phyloP scores from a whole-genome alignment of 1,140 invertebrate species.

The Drosophila simulans region DNA sequence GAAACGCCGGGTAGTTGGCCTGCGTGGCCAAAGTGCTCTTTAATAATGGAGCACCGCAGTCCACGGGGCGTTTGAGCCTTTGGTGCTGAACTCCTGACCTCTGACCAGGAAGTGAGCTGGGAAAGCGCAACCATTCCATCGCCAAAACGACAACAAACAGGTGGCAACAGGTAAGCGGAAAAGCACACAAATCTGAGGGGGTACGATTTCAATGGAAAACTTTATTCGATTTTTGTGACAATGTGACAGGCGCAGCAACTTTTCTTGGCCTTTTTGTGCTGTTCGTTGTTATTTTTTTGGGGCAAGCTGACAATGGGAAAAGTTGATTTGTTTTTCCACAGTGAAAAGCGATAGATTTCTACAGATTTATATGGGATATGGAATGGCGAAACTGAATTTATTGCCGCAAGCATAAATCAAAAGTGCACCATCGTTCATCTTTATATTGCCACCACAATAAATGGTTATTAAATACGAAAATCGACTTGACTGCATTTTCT shows the following conservation, averaged over 20 bases:
- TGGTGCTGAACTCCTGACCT: slow-evolving; percentile 5
- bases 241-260: slow-evolving; percentile 56
- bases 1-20: slow-evolving; percentile 29
- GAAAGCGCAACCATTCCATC: neutral
- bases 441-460: no score
- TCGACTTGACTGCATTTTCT: no score
- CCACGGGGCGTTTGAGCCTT: neutral
- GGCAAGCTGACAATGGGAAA: slow-evolving; percentile 19
- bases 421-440: no score
- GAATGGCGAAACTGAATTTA: neutral
- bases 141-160: neutral
- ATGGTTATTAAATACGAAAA: no score
- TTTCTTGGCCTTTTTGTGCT: slow-evolving; percentile 27
- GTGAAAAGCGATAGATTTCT: neutral
- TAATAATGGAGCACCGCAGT: slow-evolving; percentile 39
- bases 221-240: slow-evolving; percentile 67
- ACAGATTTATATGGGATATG: neutral
- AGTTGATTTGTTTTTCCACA: slow-evolving; percentile 22
- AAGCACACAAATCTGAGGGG: neutral
- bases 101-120: slow-evolving; percentile 13
- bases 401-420: no score
- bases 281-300: slow-evolving; percentile 7
- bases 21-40: slow-evolving; percentile 45
- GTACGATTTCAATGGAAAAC: slow-evolving; percentile 55
- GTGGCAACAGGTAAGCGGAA: slow-evolving; percentile 44